phyloP scores from a whole-genome alignment of 2,797 vertebrate genomes.

The Gorsachius magnificus region DNA sequence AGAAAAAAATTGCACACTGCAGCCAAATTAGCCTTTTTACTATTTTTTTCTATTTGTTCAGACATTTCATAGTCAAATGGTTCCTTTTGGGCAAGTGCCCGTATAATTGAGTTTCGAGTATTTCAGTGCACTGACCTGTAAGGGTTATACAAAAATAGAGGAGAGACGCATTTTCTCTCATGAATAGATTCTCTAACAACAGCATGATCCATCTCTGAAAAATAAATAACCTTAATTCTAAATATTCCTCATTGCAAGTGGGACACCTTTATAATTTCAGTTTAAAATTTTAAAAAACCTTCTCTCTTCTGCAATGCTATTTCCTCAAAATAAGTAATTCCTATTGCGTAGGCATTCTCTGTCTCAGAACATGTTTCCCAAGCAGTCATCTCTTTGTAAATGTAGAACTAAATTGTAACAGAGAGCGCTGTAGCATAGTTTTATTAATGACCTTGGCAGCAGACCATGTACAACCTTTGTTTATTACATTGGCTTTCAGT shows the following conservation, averaged over 20 bases:
- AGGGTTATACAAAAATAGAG: neutral
- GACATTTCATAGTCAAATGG: neutral
- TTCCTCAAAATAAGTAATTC: neutral
- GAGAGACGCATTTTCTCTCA: neutral
- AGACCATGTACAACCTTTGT: neutral
- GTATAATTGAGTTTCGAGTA: neutral
- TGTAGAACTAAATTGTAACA: neutral
- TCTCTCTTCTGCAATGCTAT: neutral
- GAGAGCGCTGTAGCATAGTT: neutral
- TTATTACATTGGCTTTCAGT: neutral
- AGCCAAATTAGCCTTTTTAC: neutral
- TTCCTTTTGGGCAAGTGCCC: neutral
- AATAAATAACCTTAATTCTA: neutral
- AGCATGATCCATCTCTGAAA: neutral
- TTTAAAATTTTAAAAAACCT: neutral
- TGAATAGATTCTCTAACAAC: neutral
- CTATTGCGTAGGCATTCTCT: rapidly evolving
- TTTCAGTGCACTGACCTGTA: neutral
- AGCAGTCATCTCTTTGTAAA: neutral
- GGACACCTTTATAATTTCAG: neutral
- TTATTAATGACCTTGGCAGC: neutral
- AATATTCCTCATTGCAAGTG: neutral
- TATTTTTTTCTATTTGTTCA: neutral
- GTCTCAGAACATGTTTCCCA: neutral
- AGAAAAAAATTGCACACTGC: neutral